phyloP scores from a whole-genome alignment of 2,797 vertebrate genomes.

The Toxotes lorentzi region DNA sequence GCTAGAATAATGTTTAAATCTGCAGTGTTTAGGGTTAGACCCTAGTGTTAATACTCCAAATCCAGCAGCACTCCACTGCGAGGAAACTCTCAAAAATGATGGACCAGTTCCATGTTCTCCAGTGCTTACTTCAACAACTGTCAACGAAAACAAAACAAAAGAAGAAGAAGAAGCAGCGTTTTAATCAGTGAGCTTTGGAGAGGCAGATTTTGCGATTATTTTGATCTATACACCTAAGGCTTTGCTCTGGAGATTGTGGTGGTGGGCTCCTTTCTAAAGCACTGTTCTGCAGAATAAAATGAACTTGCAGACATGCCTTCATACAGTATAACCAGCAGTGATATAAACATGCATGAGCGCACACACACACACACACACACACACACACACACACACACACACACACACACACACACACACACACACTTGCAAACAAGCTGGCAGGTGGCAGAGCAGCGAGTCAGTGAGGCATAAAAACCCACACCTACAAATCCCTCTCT shows the following conservation, averaged over 20 bases:
- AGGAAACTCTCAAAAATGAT: too few relatives aligned
- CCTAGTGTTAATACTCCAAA: too few relatives aligned
- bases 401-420: constrained; percentile 2
- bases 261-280: not conserved
- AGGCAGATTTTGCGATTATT: not conserved
- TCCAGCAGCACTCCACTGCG: too few relatives aligned
- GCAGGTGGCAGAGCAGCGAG: constrained; percentile 50
- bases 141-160: too few relatives aligned
- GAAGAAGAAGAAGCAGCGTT: too few relatives aligned
- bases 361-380: constrained; percentile 2
- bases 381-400: not conserved
- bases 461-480: constrained; percentile 42
- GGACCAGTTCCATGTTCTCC: not conserved
- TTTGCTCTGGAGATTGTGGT: not conserved
- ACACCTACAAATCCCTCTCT: constrained; percentile 35
- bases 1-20: too few relatives aligned
- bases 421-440: constrained; percentile 34
- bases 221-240: not conserved
- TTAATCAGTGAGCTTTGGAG: not conserved
- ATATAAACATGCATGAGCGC: constrained; percentile 37
- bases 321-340: constrained; percentile 18
- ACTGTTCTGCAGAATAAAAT: constrained; percentile 13
- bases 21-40: not conserved
- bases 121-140: not conserved
- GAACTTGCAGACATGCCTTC: constrained; percentile 18